Percentiles rank a stretch among this genome's conserved stretches.
These are phyloP conservation scores for Planiliza haematocheilus DNA, from an alignment of 2,113 vertebrate genomes.

Conservation along the genomic window DNA sequence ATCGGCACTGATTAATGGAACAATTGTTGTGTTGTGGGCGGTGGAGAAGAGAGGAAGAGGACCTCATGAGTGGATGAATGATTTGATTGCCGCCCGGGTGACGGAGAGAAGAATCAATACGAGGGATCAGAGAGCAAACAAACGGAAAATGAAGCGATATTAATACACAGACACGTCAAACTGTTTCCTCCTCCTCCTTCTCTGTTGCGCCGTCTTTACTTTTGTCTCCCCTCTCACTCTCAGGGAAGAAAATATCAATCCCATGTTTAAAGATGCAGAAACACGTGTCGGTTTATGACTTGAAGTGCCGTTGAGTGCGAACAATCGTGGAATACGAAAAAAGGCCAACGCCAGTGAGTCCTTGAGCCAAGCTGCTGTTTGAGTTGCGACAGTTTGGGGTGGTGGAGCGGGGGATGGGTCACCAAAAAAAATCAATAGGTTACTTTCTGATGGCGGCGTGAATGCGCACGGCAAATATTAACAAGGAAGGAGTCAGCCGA, in stretches of 20 bases:
- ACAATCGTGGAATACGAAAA: not conserved
- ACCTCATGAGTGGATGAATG: too few species aligned
- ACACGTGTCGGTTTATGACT: too few species aligned
- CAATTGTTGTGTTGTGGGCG: conserved; percentile 10
- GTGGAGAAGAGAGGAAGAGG: not conserved
- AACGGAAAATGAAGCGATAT: too few species aligned
- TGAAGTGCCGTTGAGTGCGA: too few species aligned
- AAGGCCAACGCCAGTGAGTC: not conserved
- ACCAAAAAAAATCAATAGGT: conserved; percentile 39
- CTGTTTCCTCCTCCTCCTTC: too few species aligned
- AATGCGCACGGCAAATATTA: conserved; percentile 21
- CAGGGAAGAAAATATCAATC: too few species aligned
- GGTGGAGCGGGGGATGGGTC: not conserved
- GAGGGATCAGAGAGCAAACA: too few species aligned
- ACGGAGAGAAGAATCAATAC: too few species aligned
- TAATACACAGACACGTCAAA: too few species aligned
- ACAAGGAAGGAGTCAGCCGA: conserved; percentile 15
- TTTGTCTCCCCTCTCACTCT: not conserved
- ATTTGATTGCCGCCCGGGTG: too few species aligned
- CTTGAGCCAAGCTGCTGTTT: conserved; percentile 8
- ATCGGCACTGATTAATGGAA: conserved; percentile 27
- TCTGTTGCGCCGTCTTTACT: not conserved
- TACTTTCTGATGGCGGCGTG: conserved; percentile 8
- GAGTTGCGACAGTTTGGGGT: not conserved
- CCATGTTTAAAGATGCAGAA: too few species aligned